Evolutionary conservation across 2,888 invertebrate genomes (phyloP), one percentile per base, ranked within the genome.

Genomic region (Apotomis capreana): DNA sequence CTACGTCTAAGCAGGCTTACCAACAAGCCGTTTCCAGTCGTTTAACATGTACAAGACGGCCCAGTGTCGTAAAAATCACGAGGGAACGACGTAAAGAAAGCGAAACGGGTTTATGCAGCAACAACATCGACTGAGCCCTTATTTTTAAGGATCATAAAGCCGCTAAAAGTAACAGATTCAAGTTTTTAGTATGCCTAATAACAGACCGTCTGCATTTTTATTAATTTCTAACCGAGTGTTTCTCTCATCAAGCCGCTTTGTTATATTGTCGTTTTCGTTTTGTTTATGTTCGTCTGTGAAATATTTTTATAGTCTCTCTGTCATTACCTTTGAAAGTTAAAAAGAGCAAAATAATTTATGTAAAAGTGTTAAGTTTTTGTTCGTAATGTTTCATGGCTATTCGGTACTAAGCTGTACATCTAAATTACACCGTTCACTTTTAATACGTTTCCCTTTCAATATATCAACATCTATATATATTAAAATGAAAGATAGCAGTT

Each of bases 11-110:
- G 26, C 10, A 58, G 6, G 58, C 37, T 58, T 58, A n/a, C n/a
- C 0, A 5, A 10, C 3, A 61, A 55, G 68, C 37, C 61, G 37
- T 64, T 59, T 70, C 69, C 36, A 70, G 63, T 12, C 40, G 63
- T 70, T 52, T 59, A 52, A 37, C 44, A 40, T 51, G 40, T 9
- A 62, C 49, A 60, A 55, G 55, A 37, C 51, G 49, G 9, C 10
- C 26, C 10, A 13, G 12, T 57, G 61, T 68, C 71, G 67, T 71
- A 71, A 71, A 69, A 71, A 68, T 71, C 67, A 71, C 67, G 55
- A 61, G 57, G 51, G 49, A 61, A 36, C 67, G n/a, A 61, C 61
- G 61, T 67, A 51, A 68, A 71, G 67, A 71, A 67, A 68, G 71
- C 51, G 40, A 51, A 67, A 57, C 61, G 36, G 49, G 61, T 57